Evolutionary conservation across 2,797 vertebrate genomes (phyloP), one percentile per base, ranked within the genome.

Genomic region (Toxotes lorentzi): DNA sequence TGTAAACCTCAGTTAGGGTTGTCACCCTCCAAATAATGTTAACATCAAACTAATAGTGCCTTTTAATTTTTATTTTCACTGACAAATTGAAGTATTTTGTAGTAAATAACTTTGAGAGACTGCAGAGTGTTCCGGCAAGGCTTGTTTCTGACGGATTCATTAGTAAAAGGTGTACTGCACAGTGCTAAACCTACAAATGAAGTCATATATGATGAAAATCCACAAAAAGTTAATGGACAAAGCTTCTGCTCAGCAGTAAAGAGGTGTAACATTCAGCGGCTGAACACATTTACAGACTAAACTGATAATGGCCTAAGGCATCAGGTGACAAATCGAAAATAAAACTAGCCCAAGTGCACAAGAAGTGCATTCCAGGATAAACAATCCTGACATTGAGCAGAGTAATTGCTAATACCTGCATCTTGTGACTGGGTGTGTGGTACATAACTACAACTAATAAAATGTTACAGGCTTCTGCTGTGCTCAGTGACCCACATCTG

Each of bases 361-460:
- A 9, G 23, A 58, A 17, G 7, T 54, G 35, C 17, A 41, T 11
- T 30, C n/a, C n/a, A 34, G 34, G 14, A 54, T 68, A 24, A 75
- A 71, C 70, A 73, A 54, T 51, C 32, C 41, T 30, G 24, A 54
- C 57, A 32, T 7, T 83, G 76, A 41, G 58, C 24, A 23, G 19
- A 5, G 19, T 17, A 23, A 67, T 56, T 70, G 23, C 62, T 4
- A 56, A 76, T 40, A 27, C 45, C 5, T 50, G 19, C 35, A 24
- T 64, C 30, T 54, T 57, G 60, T 73, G 34, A 67, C 77, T 6
- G 47, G 21, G 43, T 61, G 45, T 56, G 40, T 23, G 50, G 5
- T 47, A 14, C 38, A 61, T 61, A 69, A 78, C 53, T 50, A 23
- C 2, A 14, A 70, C 35, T 24, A 68, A 66, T n/a, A 35, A 12